These are phyloP conservation scores for Melinaea menophilus DNA, from an alignment of 2,888 invertebrate species.

Conservation along the genomic window DNA sequence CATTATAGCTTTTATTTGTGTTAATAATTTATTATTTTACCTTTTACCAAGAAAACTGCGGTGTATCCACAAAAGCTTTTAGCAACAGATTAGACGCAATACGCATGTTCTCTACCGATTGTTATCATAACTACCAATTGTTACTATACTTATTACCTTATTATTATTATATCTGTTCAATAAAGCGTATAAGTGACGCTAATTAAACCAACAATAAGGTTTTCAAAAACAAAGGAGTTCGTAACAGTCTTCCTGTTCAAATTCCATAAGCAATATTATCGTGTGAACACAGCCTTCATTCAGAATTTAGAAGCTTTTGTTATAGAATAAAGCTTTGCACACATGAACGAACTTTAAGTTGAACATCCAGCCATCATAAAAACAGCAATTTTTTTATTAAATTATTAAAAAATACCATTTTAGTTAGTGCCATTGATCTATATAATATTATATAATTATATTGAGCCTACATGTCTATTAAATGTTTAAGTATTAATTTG, in stretches of 20 bases:
- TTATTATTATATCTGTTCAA: conserved; percentile 6
- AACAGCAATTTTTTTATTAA: no score
- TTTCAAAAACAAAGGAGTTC: conserved; percentile 26
- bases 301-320: conserved; percentile 31
- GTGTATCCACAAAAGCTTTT: no score
- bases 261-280: conserved; percentile 33
- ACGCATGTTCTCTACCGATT: conserved; percentile 19
- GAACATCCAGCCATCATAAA: background rate
- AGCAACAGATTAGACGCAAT: conserved; percentile 9
- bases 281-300: conserved; percentile 34
- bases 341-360: background rate
- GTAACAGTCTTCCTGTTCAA: conserved; percentile 30
- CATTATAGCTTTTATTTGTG: no score
- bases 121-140: conserved; percentile 26
- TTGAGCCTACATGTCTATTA: no score
- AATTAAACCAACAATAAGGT: conserved; percentile 29
- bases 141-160: conserved; percentile 13
- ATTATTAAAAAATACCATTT: no score
- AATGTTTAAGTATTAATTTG: no score
- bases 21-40: no score
- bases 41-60: no score
- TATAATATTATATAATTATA: no score
- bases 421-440: no score
- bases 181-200: conserved; percentile 23
- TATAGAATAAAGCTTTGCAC: conserved; percentile 1